Conservation (phyloP, 2,888 invertebrate species). For the Lycocerus yunnanus region DNA sequence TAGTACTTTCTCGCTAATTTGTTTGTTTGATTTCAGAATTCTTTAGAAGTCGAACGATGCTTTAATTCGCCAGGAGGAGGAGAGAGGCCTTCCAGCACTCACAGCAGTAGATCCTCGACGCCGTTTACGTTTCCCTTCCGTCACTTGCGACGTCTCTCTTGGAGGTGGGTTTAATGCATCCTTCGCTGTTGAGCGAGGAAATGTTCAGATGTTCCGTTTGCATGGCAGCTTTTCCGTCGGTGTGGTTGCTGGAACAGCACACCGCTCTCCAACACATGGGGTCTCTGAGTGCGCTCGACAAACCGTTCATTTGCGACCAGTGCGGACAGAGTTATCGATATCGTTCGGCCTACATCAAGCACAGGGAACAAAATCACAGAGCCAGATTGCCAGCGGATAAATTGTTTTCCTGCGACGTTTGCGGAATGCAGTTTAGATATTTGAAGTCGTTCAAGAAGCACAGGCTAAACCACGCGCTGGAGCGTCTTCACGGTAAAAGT, state of each 20-base stretch:
- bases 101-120: conserved; percentile 59
- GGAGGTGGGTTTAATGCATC: conserved; percentile 60
- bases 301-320: conserved; percentile 89
- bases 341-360: conserved; percentile 81
- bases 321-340: conserved; percentile 88
- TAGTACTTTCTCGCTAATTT: background rate
- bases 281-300: conserved; percentile 67
- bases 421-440: conserved; percentile 91
- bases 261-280: conserved; percentile 80
- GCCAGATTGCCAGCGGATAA: conserved; percentile 87
- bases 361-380: conserved; percentile 87
- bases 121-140: conserved; percentile 64
- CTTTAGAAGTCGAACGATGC: conserved; percentile 56
- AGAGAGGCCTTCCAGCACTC: conserved; percentile 53
- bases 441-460: conserved; percentile 90
- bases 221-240: conserved; percentile 83
- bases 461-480: conserved; percentile 83
- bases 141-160: conserved; percentile 61
- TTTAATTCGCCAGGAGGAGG: conserved; percentile 51
- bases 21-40: conserved; percentile 41
- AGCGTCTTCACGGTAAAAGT: conserved; percentile 75
- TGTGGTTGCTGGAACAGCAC: conserved; percentile 87
- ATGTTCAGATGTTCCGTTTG: conserved; percentile 73
- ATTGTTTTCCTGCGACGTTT: conserved; percentile 88
- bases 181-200: conserved; percentile 52